Percentiles rank a stretch among this genome's conserved stretches.
These are phyloP conservation scores for Sylvia atricapilla DNA, from an alignment of 2,113 vertebrate genomes.

Conservation along the genomic window DNA sequence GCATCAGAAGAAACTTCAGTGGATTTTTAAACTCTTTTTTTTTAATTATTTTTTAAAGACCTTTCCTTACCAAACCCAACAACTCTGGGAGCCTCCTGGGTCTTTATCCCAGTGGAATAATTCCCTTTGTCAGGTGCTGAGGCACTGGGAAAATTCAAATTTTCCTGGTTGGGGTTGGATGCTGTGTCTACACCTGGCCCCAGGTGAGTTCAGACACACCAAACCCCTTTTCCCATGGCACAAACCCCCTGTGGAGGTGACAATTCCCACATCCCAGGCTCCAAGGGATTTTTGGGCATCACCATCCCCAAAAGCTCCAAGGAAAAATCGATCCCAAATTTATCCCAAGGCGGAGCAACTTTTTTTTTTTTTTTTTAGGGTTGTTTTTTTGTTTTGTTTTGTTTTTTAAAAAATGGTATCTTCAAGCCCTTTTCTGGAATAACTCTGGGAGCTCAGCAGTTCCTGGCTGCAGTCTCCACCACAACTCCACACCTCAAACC, in stretches of 20 bases:
- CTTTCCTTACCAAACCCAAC: not conserved
- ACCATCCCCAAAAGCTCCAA: accelerated
- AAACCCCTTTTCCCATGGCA: not conserved
- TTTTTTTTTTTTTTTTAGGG: no score
- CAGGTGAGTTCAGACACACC: not conserved
- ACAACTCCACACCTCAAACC: not conserved
- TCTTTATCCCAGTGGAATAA: not conserved
- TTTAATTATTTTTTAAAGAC: no score
- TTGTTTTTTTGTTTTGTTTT: not conserved
- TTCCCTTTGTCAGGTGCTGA: not conserved
- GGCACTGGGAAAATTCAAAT: not conserved
- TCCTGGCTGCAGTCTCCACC: not conserved
- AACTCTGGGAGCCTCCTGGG: accelerated
- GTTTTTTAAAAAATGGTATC: not conserved
- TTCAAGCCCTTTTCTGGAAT: not conserved
- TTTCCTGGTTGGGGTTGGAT: not conserved
- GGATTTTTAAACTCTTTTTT: not conserved
- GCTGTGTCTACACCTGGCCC: not conserved
- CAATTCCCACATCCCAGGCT: accelerated
- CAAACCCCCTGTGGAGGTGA: accelerated
- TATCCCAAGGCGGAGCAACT: not conserved
- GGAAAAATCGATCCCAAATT: not conserved
- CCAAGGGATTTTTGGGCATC: accelerated
- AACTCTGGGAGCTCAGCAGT: not conserved
- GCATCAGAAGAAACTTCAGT: not conserved